Evolutionary conservation across 2,888 invertebrate species (phyloP).

Genomic region (Caenorhabditis afra): DNA sequence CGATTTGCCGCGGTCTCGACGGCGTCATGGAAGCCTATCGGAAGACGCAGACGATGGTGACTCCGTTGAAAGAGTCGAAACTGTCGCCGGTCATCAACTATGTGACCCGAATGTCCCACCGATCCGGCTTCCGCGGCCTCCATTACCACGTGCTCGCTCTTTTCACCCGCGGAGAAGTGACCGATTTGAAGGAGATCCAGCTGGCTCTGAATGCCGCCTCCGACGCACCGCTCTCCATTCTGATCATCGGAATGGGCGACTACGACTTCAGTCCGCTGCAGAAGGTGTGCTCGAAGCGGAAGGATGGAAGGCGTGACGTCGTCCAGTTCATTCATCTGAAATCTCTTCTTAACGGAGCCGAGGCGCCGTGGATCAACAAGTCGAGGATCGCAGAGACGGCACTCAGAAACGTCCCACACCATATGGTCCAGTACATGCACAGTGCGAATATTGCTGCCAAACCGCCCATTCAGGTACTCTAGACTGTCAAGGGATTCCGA

Average conservation of each 20-base stretch:
- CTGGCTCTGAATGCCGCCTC: conserved; percentile 73
- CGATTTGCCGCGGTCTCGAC: conserved; percentile 76
- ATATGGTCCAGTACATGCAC: conserved; percentile 72
- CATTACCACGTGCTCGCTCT: conserved; percentile 76
- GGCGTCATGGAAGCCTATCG: conserved; percentile 76
- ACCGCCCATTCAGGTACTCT: conserved; percentile 69
- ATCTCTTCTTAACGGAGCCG: conserved; percentile 64
- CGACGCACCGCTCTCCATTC: conserved; percentile 76
- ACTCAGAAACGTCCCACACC: conserved; percentile 62
- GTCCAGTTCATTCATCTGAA: conserved; percentile 63
- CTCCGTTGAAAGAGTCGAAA: conserved; percentile 75
- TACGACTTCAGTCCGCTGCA: conserved; percentile 66
- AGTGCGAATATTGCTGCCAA: conserved; percentile 69
- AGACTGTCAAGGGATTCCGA: neutral
- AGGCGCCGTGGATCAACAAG: conserved; percentile 63
- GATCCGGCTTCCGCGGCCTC: conserved; percentile 68
- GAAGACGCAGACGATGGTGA: conserved; percentile 71
- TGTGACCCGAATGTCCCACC: conserved; percentile 71
- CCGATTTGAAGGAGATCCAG: conserved; percentile 75
- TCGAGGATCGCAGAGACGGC: conserved; percentile 63
- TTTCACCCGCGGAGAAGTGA: conserved; percentile 72
- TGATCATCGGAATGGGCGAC: conserved; percentile 78
- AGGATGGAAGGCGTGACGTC: conserved; percentile 63
- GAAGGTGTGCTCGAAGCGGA: conserved; percentile 57
- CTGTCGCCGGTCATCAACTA: conserved; percentile 77